These are phyloP conservation scores for Ursus arctos DNA, from an alignment of 2,113 vertebrate species.

Conservation along the genomic window DNA sequence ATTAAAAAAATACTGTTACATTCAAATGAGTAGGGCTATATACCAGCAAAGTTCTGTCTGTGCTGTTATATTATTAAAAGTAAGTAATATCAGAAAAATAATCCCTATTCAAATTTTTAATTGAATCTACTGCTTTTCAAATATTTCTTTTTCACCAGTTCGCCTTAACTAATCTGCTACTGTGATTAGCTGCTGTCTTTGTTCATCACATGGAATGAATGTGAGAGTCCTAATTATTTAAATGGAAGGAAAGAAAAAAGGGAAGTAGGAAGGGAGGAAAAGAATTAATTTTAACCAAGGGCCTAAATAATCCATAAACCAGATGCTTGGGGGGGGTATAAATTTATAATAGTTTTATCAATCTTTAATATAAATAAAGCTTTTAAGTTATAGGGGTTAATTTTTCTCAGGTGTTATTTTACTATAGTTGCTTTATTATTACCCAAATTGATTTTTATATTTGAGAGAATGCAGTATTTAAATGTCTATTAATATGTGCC, in stretches of 20 bases:
- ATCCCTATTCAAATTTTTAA: neutral
- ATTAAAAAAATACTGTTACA: neutral
- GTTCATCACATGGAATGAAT: neutral
- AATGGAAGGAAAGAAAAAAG: neutral
- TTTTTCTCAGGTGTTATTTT: slow-evolving; percentile 7
- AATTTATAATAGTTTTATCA: neutral
- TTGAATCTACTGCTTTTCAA: neutral
- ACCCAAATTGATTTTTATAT: neutral
- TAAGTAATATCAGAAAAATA: neutral
- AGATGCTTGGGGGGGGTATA: neutral
- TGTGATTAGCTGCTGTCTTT: neutral
- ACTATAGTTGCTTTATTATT: neutral
- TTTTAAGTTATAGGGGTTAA: neutral
- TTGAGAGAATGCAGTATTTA: neutral
- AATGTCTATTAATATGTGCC: neutral
- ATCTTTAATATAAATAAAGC: neutral
- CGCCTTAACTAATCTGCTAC: neutral
- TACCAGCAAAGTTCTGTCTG: neutral
- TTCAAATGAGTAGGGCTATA: neutral
- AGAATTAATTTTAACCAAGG: neutral
- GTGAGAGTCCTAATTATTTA: neutral
- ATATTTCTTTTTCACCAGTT: neutral
- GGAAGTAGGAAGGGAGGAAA: neutral
- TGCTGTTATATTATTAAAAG: neutral
- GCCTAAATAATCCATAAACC: neutral